Percentiles rank a stretch among this genome's conserved stretches.
Evolutionary conservation across 2,888 invertebrate species (phyloP).

Genomic region (Tiphia femorata): DNA sequence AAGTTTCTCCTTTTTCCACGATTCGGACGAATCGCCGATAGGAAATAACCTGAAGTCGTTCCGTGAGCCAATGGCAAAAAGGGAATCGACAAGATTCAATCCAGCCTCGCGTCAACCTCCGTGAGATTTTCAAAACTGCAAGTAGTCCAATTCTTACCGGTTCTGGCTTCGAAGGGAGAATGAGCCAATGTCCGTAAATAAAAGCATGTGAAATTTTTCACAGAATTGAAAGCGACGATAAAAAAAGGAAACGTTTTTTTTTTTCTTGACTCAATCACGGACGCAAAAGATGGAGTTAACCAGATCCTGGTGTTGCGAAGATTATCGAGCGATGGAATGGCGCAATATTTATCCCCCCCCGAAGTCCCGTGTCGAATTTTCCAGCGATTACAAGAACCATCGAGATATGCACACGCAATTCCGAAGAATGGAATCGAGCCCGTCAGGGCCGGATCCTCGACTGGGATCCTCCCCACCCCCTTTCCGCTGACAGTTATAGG

Average conservation of each 20-base stretch:
- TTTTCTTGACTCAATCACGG: too few relatives aligned
- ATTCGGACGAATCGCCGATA: slow-evolving; percentile 39
- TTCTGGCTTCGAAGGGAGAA: too few relatives aligned
- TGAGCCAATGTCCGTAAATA: too few relatives aligned
- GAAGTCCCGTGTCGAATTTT: slow-evolving; percentile 10
- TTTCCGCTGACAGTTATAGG: slow-evolving; percentile 47
- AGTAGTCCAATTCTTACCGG: too few relatives aligned
- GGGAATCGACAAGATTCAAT: slow-evolving; percentile 49
- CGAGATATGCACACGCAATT: slow-evolving; percentile 29
- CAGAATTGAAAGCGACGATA: too few relatives aligned
- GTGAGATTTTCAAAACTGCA: too few relatives aligned
- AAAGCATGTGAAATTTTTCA: too few relatives aligned
- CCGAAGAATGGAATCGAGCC: slow-evolving; percentile 20
- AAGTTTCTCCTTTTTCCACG: slow-evolving; percentile 12
- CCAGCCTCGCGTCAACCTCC: slow-evolving; percentile 27
- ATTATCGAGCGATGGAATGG: too few relatives aligned
- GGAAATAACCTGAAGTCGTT: slow-evolving; percentile 47
- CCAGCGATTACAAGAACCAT: slow-evolving; percentile 11
- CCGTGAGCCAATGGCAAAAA: slow-evolving; percentile 36
- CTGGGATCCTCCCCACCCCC: slow-evolving; percentile 17
- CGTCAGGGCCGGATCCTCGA: slow-evolving; percentile 13
- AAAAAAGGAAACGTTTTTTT: too few relatives aligned
- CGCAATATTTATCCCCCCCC: too few relatives aligned
- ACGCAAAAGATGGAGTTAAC: too few relatives aligned
- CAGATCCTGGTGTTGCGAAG: too few relatives aligned